Evolutionary conservation across 2,797 vertebrate species (phyloP).

Genomic region (Buphagus erythrorhynchus): DNA sequence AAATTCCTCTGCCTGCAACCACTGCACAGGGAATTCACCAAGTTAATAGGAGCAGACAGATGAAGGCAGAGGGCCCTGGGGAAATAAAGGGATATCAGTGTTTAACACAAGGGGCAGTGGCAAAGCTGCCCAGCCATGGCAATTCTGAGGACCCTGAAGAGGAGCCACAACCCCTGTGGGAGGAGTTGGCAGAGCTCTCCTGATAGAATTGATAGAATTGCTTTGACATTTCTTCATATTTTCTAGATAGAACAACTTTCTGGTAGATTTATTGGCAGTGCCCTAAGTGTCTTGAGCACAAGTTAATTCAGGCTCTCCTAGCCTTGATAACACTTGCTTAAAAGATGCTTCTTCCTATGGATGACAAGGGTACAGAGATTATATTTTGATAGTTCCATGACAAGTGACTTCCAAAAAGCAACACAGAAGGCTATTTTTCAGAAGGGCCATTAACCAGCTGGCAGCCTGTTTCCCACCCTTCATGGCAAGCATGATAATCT

Average conservation of each 20-base stretch:
- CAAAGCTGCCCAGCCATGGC: neutral
- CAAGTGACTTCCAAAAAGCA: constrained; percentile 11
- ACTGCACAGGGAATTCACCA: neutral
- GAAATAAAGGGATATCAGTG: neutral
- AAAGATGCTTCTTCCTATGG: neutral
- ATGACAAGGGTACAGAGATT: neutral
- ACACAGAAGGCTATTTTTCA: neutral
- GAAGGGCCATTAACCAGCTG: constrained; percentile 33
- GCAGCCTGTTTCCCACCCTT: constrained; percentile 1
- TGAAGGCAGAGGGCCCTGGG: neutral
- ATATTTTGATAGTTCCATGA: neutral
- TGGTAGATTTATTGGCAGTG: neutral
- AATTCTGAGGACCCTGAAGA: neutral
- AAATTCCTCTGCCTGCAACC: neutral
- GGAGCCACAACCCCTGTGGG: fast-evolving
- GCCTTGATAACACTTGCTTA: neutral
- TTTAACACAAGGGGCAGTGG: neutral
- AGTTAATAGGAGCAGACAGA: neutral
- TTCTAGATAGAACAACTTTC: neutral
- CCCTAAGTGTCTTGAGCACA: neutral
- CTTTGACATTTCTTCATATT: neutral
- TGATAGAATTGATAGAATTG: neutral
- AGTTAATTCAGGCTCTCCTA: constrained; percentile 14
- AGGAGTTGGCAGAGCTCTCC: neutral
- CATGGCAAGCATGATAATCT: neutral